These are phyloP conservation scores for Uria aalge DNA, from an alignment of 2,113 vertebrate genomes.

Conservation along the genomic window DNA sequence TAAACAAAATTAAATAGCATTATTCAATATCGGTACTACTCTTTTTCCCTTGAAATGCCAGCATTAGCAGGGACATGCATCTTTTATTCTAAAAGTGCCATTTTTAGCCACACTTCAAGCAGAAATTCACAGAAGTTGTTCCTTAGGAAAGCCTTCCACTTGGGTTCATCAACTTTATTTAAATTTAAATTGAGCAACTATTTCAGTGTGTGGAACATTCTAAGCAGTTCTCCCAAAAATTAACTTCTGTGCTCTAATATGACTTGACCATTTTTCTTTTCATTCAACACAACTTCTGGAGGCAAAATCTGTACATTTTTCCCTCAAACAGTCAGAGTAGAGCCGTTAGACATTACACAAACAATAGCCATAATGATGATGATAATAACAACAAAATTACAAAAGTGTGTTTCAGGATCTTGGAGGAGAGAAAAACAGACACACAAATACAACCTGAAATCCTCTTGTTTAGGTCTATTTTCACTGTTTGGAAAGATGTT, in stretches of 20 bases:
- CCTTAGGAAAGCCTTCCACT: not conserved
- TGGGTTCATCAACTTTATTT: not conserved
- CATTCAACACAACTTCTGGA: not conserved
- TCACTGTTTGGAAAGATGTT: not conserved
- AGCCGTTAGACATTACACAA: not conserved
- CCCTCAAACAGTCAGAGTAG: not conserved
- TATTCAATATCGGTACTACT: not conserved
- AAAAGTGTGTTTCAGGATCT: not conserved
- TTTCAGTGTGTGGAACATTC: not conserved
- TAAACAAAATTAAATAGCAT: not conserved
- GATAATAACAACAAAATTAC: not conserved
- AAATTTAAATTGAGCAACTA: not conserved
- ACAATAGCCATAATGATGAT: not conserved
- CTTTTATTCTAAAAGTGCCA: not conserved
- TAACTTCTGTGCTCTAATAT: not conserved
- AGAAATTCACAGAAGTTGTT: not conserved
- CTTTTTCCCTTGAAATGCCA: not conserved
- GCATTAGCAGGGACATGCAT: fast-evolving
- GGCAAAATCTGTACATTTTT: not conserved
- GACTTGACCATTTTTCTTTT: not conserved
- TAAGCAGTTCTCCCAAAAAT: not conserved
- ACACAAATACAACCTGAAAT: not conserved
- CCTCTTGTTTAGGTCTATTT: not conserved
- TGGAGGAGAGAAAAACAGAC: not conserved
- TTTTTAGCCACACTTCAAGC: not conserved